Evolutionary conservation across 2,888 invertebrate genomes (phyloP).

Genomic region (Caenorhabditis imperialis): DNA sequence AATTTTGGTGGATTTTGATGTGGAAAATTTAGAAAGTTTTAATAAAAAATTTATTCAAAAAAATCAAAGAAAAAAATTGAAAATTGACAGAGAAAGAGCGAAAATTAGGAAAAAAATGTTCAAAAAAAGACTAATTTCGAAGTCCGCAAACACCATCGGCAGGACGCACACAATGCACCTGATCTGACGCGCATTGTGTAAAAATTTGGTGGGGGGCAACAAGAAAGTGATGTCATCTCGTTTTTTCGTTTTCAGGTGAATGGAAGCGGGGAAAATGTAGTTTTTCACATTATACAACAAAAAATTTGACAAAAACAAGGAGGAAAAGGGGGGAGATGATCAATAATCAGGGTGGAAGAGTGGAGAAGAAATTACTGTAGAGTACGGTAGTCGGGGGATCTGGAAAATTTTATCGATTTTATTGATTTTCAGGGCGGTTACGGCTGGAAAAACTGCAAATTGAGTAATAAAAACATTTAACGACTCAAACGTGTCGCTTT

Average conservation of each 20-base stretch:
- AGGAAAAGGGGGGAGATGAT: background rate
- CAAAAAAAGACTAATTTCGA: slow-evolving; percentile 4
- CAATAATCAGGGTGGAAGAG: too few relatives aligned
- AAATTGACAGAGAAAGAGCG: background rate
- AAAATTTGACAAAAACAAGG: slow-evolving; percentile 1
- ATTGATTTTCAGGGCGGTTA: too few relatives aligned
- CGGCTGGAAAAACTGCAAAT: background rate
- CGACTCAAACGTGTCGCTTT: slow-evolving; percentile 12
- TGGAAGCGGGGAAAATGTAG: background rate
- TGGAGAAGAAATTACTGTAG: background rate
- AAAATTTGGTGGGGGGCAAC: background rate
- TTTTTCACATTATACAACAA: too few relatives aligned
- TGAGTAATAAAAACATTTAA: too few relatives aligned
- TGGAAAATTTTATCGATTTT: too few relatives aligned
- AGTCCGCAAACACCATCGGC: slow-evolving; percentile 28
- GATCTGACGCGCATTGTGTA: slow-evolving; percentile 27
- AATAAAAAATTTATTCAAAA: too few relatives aligned
- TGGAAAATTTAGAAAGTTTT: too few relatives aligned
- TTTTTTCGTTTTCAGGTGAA: too few relatives aligned
- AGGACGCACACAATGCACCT: background rate
- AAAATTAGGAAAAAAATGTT: background rate
- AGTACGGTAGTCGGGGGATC: too few relatives aligned
- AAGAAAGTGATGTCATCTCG: slow-evolving; percentile 22
- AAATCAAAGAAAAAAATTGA: background rate
- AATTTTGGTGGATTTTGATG: too few relatives aligned